Conservation (phyloP, 2,888 invertebrate genomes). For the Galerucella pusilla region DNA sequence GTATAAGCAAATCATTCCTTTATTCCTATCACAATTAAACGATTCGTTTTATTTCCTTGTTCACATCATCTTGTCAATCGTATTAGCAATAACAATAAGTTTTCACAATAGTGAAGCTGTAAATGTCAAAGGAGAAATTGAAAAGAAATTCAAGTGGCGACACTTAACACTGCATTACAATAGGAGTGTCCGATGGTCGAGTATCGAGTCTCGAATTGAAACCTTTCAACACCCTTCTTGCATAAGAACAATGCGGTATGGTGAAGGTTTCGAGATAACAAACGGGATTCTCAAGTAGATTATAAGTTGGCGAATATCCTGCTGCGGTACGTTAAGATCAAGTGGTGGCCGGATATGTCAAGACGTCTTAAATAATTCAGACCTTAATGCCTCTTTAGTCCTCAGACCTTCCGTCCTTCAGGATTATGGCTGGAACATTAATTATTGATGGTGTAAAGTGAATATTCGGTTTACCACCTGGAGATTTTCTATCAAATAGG, state of each 20-base stretch:
- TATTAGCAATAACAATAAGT: constrained; percentile 17
- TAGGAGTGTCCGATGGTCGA: constrained; percentile 43
- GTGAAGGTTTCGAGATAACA: constrained; percentile 50
- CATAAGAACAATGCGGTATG: constrained; percentile 51
- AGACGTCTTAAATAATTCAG: constrained; percentile 54
- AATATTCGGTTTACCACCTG: constrained; percentile 15
- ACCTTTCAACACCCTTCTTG: constrained; percentile 53
- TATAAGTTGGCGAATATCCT: constrained; percentile 50
- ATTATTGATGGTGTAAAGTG: constrained; percentile 46
- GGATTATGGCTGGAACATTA: constrained; percentile 51
- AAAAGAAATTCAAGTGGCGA: constrained; percentile 14
- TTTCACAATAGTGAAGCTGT: background rate
- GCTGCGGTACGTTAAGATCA: constrained; percentile 52
- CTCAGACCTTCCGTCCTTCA: constrained; percentile 42
- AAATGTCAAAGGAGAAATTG: background rate
- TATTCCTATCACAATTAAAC: background rate
- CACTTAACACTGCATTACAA: constrained; percentile 10
- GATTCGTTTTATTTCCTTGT: constrained; percentile 12
- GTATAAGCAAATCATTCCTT: no score
- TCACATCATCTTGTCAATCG: constrained; percentile 19
- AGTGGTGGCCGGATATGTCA: constrained; percentile 53
- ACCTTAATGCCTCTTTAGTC: constrained; percentile 52
- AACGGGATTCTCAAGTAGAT: constrained; percentile 54
- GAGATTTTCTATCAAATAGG: background rate
- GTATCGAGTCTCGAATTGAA: constrained; percentile 50